A percentile compares a stretch with the other conserved stretches of the same genome.
These are phyloP conservation scores for Melanotaenia duboulayi DNA, from an alignment of 2,113 vertebrate genomes.

Conservation along the genomic window DNA sequence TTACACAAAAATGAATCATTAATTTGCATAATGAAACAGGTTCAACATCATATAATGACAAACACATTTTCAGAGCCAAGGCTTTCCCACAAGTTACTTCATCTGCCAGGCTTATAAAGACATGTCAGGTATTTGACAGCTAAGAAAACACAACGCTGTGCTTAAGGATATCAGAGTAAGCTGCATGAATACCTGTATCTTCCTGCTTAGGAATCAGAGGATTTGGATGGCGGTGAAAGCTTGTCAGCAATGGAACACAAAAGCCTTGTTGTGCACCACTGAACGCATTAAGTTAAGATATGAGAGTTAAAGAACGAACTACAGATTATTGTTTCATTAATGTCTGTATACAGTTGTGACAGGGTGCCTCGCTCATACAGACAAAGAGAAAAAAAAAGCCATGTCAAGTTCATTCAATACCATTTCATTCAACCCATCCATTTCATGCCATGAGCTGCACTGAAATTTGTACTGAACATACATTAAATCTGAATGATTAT, in stretches of 20 bases:
- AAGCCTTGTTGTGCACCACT: constrained; percentile 51
- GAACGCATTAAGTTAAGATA: constrained; percentile 17
- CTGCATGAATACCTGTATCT: constrained; percentile 66
- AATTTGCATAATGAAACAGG: constrained; percentile 26
- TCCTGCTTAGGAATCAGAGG: constrained; percentile 71
- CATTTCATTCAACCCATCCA: neutral
- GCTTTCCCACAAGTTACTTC: constrained; percentile 55
- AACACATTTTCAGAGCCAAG: constrained; percentile 45
- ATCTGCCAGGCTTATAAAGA: constrained; percentile 52
- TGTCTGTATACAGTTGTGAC: neutral
- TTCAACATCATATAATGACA: constrained; percentile 41
- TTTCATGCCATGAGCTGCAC: no score
- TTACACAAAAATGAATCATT: constrained; percentile 45
- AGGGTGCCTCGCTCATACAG: neutral
- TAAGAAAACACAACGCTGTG: constrained; percentile 63
- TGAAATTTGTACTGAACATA: no score
- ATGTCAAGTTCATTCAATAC: neutral
- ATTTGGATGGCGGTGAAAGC: constrained; percentile 74
- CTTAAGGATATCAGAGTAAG: constrained; percentile 56
- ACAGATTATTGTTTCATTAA: constrained; percentile 4
- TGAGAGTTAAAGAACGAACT: constrained; percentile 14
- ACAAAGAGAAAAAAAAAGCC: neutral
- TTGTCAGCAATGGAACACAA: constrained; percentile 67
- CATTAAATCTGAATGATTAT: neutral
- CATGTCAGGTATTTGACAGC: constrained; percentile 66